These are phyloP conservation scores for Macrosteles quadrilineatus DNA, from an alignment of 1,140 invertebrate genomes.

Conservation along the genomic window DNA sequence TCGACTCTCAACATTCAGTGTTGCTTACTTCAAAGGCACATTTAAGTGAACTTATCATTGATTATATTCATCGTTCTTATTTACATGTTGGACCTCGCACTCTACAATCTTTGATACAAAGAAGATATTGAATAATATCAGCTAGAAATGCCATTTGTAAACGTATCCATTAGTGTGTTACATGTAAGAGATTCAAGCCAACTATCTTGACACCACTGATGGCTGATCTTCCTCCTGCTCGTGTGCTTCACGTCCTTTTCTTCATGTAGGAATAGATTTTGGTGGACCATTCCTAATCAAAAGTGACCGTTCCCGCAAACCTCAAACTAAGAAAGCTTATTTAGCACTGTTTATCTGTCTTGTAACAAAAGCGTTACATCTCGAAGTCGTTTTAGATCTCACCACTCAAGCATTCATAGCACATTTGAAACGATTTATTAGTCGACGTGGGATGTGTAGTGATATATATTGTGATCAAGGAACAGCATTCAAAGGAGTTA, in stretches of 20 bases:
- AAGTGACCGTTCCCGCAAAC: slow-evolving; percentile 23
- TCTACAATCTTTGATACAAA: background rate
- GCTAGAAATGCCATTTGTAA: background rate
- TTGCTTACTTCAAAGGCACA: no score
- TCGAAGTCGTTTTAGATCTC: slow-evolving; percentile 48
- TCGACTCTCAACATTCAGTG: background rate
- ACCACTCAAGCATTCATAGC: no score
- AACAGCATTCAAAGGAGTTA: background rate
- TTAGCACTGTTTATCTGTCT: slow-evolving; percentile 52
- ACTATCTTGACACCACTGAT: background rate
- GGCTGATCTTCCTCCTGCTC: background rate
- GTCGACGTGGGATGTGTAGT: slow-evolving; percentile 41
- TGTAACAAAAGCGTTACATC: slow-evolving; percentile 47
- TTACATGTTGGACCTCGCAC: background rate
- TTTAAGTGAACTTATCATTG: no score
- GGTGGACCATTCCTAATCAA: background rate
- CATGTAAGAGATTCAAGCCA: background rate
- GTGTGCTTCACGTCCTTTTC: background rate
- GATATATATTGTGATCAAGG: slow-evolving; percentile 23
- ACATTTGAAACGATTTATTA: slow-evolving; percentile 47
- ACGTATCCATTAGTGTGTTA: background rate
- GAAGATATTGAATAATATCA: background rate
- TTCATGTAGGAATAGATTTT: no score
- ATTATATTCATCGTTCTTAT: background rate
- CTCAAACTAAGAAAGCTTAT: slow-evolving; percentile 46